A percentile compares a stretch with the other conserved stretches of the same genome.
phyloP scores from a whole-genome alignment of 2,888 invertebrate genomes.

The Ophioninae sp. region DNA sequence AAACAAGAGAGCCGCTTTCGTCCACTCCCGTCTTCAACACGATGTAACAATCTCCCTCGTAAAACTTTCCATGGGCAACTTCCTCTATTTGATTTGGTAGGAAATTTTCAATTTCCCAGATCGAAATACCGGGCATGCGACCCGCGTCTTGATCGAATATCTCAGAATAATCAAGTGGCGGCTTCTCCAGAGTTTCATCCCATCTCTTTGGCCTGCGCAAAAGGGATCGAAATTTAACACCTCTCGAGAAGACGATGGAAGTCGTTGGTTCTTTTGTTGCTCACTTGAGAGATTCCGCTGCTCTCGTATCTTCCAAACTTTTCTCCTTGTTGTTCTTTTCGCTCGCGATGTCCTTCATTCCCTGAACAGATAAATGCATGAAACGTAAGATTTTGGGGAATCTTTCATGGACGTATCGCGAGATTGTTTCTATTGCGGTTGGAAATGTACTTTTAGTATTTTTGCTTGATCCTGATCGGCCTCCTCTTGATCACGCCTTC shows the following conservation, averaged over 20 bases:
- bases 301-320: conserved; percentile 86
- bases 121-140: conserved; percentile 93
- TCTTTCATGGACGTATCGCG: not conserved
- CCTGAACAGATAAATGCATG: conserved; percentile 81
- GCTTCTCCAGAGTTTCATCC: conserved; percentile 98
- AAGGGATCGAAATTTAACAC: not conserved
- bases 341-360: conserved; percentile 92
- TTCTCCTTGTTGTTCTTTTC: conserved; percentile 90
- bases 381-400: conserved; percentile 45
- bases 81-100: conserved; percentile 96
- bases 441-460: conserved; percentile 86
- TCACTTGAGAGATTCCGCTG: conserved; percentile 87
- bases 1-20: conserved; percentile 91
- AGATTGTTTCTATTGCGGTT: not conserved
- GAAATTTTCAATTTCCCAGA: conserved; percentile 99
- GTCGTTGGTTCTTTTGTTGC: conserved; percentile 66
- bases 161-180: conserved; percentile 97
- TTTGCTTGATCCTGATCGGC: conserved; percentile 94
- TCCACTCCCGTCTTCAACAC: conserved; percentile 94
- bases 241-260: conserved; percentile 38
- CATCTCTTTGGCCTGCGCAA: conserved; percentile 92
- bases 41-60: conserved; percentile 99
- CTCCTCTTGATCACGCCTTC: conserved; percentile 90
- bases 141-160: conserved; percentile 98
- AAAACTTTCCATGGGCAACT: conserved; percentile 98